Evolutionary conservation across 2,113 vertebrate species (phyloP), one percentile per base, ranked within the genome.

Genomic region (human (Homo sapiens)): DNA sequence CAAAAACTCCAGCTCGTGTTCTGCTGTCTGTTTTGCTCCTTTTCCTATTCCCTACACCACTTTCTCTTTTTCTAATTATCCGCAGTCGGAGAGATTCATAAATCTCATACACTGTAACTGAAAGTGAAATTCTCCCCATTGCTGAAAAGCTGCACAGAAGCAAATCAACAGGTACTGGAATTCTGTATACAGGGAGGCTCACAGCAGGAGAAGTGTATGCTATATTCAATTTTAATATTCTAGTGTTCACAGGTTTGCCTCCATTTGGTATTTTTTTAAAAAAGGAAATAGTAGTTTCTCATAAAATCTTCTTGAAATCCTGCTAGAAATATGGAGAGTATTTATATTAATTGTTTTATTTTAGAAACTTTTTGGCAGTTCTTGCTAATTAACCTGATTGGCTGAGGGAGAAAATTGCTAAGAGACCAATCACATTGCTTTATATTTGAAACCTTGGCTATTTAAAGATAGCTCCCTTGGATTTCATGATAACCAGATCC

Each of bases 121-220:
- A 89, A 93, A 93, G 40, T 66, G 64, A 91, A 94, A 96, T 83
- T 92, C 75, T 94, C 43, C 75, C 83, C 14, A 40, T 80, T 96
- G 70, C 79, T 80, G 32, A 79, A 82, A 72, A 96, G 30, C 45
- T 68, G 81, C 17, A 23, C 13, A 38, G 59, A 96, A 93, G 20
- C 32, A 86, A 81, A 87, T 38, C 8, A 43, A 81, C 20, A 55
- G 95, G 52, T 45, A 13, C 7, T 23, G 25, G 27, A 25, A 52
- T 93, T 95, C 64, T 81, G 73, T 57, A 12, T 64, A 64, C 40
- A 89, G 38, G 59, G 68, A 38, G 11, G 32, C n/a, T 80, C 10
- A 1, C 25, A 50, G 32, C 18, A 12, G 1, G 83, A 43, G 68
- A 90, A 23, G 43, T 38, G 12, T 50, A 35, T 6, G 61, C 0